These are phyloP conservation scores for Perognathus longimembris DNA, from an alignment of 2,113 vertebrate genomes.

Conservation along the genomic window DNA sequence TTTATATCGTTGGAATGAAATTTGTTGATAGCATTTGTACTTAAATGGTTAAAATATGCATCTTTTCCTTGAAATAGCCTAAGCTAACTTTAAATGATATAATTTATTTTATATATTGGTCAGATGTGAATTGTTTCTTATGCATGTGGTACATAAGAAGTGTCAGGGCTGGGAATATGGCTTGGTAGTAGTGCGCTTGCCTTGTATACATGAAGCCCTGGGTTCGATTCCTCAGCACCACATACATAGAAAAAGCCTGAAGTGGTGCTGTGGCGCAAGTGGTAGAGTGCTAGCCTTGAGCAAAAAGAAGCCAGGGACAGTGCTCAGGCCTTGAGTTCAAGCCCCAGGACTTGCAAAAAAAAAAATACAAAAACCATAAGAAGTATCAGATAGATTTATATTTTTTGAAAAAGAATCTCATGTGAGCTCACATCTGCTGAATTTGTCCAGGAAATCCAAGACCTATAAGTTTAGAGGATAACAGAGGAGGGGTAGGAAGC, in stretches of 20 bases:
- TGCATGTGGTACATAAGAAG: neutral
- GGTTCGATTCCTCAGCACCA: no score
- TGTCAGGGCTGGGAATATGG: no score
- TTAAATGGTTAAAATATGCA: neutral
- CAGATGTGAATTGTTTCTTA: neutral
- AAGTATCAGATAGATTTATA: slow-evolving; percentile 10
- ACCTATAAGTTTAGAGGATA: neutral
- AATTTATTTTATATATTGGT: neutral
- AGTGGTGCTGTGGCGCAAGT: no score
- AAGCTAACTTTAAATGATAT: neutral
- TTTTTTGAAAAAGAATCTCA: neutral
- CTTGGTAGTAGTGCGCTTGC: no score
- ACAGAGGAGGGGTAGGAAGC: neutral
- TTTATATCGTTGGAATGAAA: neutral
- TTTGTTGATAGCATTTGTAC: neutral
- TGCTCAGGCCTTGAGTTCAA: no score
- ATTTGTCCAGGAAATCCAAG: neutral
- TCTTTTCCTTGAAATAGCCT: neutral
- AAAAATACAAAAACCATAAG: no score
- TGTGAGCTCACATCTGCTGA: neutral
- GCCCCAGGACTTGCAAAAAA: no score
- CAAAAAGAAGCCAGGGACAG: no score
- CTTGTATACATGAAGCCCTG: no score
- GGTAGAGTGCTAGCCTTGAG: no score
- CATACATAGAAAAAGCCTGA: no score